A percentile compares a stretch with the other conserved stretches of the same genome.
These are phyloP conservation scores for Corythoichthys haematopterus DNA, from an alignment of 2,113 vertebrate species.

Conservation along the genomic window DNA sequence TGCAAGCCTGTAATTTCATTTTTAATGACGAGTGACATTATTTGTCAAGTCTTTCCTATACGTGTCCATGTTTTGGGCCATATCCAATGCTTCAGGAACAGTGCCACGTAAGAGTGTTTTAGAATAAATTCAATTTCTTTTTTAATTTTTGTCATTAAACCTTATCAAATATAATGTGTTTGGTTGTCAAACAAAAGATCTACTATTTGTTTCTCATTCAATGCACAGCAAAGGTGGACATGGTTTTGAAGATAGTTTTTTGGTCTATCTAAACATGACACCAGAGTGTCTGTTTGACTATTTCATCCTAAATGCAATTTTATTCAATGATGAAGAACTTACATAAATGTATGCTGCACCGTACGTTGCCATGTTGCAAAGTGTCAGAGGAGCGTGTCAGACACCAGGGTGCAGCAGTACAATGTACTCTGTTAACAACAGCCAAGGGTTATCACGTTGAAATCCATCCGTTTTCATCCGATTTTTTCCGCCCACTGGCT, in stretches of 20 bases:
- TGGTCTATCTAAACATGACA: background rate
- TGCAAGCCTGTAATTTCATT: background rate
- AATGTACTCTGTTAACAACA: constrained; percentile 10
- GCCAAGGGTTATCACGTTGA: background rate
- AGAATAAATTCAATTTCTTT: background rate
- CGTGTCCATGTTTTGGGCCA: background rate
- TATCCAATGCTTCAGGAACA: background rate
- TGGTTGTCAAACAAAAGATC: background rate
- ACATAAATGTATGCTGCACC: background rate
- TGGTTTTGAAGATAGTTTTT: background rate
- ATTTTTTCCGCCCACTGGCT: no score
- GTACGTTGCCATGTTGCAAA: constrained; percentile 1
- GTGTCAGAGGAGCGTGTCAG: constrained; percentile 31
- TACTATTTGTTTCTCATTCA: background rate
- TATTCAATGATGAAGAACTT: background rate
- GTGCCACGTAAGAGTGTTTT: background rate
- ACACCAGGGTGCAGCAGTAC: constrained; percentile 71
- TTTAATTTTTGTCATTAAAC: background rate
- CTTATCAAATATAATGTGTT: no score
- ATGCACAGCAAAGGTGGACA: background rate
- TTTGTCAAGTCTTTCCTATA: background rate
- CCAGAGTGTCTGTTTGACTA: background rate
- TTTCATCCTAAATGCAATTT: background rate
- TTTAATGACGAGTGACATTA: background rate
- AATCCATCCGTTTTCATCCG: no score